These are phyloP conservation scores for Steinernema carpocapsae DNA, from an alignment of 2,888 invertebrate species.

Conservation along the genomic window DNA sequence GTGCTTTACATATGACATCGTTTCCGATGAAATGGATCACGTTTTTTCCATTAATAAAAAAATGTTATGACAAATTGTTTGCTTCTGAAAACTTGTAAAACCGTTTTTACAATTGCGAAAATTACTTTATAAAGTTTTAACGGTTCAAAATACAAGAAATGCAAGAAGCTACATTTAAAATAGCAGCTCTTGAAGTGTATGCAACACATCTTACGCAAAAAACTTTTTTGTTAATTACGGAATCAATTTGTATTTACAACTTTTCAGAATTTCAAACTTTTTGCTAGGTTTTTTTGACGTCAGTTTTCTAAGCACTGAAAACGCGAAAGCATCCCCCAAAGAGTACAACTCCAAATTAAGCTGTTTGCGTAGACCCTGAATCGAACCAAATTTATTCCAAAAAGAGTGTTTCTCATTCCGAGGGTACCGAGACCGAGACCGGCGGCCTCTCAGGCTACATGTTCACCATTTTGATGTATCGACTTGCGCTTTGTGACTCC, in stretches of 20 bases:
- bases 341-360: background rate
- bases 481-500: slow-evolving; percentile 35
- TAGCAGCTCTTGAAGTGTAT: too few relatives aligned
- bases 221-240: background rate
- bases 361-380: background rate
- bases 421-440: slow-evolving; percentile 5
- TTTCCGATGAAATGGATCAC: too few relatives aligned
- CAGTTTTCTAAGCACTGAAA: too few relatives aligned
- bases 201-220: background rate
- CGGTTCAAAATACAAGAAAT: too few relatives aligned
- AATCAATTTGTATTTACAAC: too few relatives aligned
- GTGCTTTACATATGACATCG: too few relatives aligned
- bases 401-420: background rate
- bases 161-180: too few relatives aligned
- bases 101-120: background rate
- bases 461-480: slow-evolving; percentile 32
- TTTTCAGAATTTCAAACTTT: too few relatives aligned
- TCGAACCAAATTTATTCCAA: slow-evolving; percentile 13
- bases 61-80: background rate
- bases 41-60: too few relatives aligned
- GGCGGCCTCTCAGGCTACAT: slow-evolving; percentile 17
- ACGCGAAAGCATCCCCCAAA: too few relatives aligned
- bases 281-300: too few relatives aligned
- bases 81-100: background rate
- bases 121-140: too few relatives aligned